phyloP scores from a whole-genome alignment of 2,888 invertebrate genomes.

The Heteromyza rotundicornis region DNA sequence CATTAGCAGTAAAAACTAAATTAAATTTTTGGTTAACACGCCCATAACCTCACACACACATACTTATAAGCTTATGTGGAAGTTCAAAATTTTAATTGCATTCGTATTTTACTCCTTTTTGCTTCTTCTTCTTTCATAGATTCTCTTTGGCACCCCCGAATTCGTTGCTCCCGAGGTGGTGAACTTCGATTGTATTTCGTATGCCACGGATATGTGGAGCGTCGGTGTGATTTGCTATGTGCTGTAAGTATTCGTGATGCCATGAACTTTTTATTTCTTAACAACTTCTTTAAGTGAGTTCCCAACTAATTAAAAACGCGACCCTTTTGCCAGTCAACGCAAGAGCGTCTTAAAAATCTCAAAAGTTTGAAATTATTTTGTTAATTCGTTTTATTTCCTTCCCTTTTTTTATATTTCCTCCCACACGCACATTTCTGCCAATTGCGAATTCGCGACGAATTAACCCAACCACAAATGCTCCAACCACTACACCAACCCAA shows the following conservation, averaged over 20 bases:
- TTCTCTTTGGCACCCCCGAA: conserved; percentile 97
- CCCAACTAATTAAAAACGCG: too few species aligned
- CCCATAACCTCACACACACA: neutral
- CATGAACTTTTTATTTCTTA: neutral
- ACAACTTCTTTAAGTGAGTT: too few species aligned
- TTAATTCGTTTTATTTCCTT: conserved; percentile 30
- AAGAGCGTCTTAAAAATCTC: neutral
- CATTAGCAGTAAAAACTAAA: conserved; percentile 23
- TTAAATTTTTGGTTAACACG: conserved; percentile 14
- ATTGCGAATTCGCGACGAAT: neutral
- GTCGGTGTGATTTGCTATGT: conserved; percentile 98
- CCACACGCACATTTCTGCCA: neutral
- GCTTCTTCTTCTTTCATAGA: conserved; percentile 55
- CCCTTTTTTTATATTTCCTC: conserved; percentile 46
- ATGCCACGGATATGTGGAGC: conserved; percentile 98
- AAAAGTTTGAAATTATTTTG: neutral
- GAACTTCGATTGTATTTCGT: conserved; percentile 96
- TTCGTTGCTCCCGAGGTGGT: conserved; percentile 99
- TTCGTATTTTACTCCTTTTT: conserved; percentile 9
- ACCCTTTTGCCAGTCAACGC: too few species aligned
- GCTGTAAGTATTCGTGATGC: conserved; percentile 75
- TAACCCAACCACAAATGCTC: conserved; percentile 28
- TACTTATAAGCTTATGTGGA: neutral
- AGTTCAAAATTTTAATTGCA: conserved; percentile 21
- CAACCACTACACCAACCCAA: conserved; percentile 23